Base-by-base conservation (phyloP, 2,888 invertebrate species). In the Cetonia aurata region DNA sequence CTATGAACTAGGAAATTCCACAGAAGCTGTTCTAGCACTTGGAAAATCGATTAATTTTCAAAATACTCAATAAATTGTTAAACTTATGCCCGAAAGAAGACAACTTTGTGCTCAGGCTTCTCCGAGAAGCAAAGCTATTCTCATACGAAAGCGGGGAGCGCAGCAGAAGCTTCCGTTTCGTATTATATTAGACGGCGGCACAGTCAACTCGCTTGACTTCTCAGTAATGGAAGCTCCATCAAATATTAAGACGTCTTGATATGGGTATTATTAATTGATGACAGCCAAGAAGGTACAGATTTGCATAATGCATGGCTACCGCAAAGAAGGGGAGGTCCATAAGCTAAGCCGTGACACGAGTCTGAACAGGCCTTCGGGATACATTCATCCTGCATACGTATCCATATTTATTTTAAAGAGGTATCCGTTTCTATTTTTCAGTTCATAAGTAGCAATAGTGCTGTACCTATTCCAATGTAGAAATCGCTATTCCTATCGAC, bases 181-280 rank as follows among this genome's bases (percentile, higher is more conserved):
- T 69, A 59, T 69, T 69, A 69, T 37, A 56, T 6, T 31, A 59
- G 68, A 44, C 48, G 50, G n/a, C 25, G 50, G 48, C 42, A 37
- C 33, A 62, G 62, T 48, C 62, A 62, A 62, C 48, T 50, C 48
- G 62, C 62, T 62, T 62, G 62, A 62, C 62, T 62, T 50, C 62
- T 62, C 62, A 62, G 77, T 77, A 84, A 85, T 84, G 84, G 84
- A 84, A 80, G 77, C 77, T 65, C 72, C 81, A 84, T 85, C 80
- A 85, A 85, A 82, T 84, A 86, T 85, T 83, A 79, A 85, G 75
- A 77, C 78, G 80, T 82, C 83, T 81, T 85, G 85, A 86, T 85
- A 86, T 82, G 83, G 83, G 82, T 80, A 80, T 85, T 85, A 85
- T 85, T 86, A 86, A 86, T 86, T 85, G 85, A 85, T 85, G 85